Percentiles rank a stretch among this genome's conserved stretches.
Conservation (phyloP, 2,797 vertebrate genomes). For the Alcedo quadribrachys region DNA sequence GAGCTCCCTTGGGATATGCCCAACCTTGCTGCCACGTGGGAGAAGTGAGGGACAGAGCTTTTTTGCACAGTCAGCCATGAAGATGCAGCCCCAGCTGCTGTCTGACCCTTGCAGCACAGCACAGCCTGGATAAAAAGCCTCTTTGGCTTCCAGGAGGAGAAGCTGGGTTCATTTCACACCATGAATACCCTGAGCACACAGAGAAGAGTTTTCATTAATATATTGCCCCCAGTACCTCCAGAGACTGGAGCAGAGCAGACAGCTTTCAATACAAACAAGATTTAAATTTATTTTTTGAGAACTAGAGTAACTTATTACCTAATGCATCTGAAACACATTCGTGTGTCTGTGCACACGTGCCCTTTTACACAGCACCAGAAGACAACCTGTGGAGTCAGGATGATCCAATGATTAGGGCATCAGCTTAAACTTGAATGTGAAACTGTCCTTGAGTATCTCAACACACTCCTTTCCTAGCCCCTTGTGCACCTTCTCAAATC, state of each 20-base stretch:
- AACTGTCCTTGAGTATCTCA: neutral
- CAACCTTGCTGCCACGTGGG: neutral
- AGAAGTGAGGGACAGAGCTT: neutral
- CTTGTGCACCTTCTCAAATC: neutral
- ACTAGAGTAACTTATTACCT: neutral
- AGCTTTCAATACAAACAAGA: neutral
- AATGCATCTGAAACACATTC: neutral
- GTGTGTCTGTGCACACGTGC: rapidly evolving
- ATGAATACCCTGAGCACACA: neutral
- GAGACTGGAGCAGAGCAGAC: neutral
- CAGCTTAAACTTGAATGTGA: neutral
- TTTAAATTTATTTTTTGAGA: neutral
- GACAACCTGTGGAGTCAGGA: neutral
- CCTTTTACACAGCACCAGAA: neutral
- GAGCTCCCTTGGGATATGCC: neutral
- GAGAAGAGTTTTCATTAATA: neutral
- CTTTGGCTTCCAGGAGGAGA: neutral
- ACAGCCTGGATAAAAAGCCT: neutral
- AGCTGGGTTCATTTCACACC: neutral
- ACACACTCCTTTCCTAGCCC: neutral
- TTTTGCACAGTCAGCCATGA: neutral
- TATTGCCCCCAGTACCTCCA: neutral
- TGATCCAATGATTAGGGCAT: neutral
- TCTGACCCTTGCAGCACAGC: neutral
- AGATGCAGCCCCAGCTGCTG: neutral